Base-by-base conservation (phyloP, 2,113 vertebrate species). In the Etheostoma spectabile region DNA sequence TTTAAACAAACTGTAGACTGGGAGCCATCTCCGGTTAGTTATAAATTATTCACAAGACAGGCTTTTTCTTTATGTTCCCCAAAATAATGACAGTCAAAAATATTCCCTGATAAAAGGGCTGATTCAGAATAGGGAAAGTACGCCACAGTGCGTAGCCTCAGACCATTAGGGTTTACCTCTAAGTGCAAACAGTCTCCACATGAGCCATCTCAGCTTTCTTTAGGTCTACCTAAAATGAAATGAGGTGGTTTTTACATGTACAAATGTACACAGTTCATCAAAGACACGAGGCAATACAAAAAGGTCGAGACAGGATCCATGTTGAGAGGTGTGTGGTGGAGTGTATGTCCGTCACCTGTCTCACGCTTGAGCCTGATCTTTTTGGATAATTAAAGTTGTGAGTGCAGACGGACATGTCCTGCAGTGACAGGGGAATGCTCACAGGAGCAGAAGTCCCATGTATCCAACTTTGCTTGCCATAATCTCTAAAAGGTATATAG, bases 1-100 rank as follows among this genome's bases (percentile, higher is more conserved):
- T 75, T 67, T 22, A 70, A 76, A 84, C 63, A 77, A 86, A 80
- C 76, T 71, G 78, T 53, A 45, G 68, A 68, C 51, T 63, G n/a
- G n/a, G 52, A 76, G 71, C 57, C 46, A 85, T 84, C 77, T 74
- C 35, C 5, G 16, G 77, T 77, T 67, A 8, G 42, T 42, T 61
- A 82, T 91, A 30, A 92, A 91, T 90, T 86, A 94, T 94, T 92
- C 35, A 93, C n/a, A 57, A 51, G 12, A 16, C 15, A 78, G 61
- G 71, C 71, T 83, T 83, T 86, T 86, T 89, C 57, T 85, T 86
- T 66, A 84, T 38, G 55, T 74, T 84, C 3, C 73, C 75, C 7
- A 81, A 92, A 91, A 88, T 84, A 89, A 89, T 85, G 77, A 72
- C 57, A 59, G 66, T 51, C 77, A n/a, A 69, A 74, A 87, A 70